A percentile compares a stretch with the other conserved stretches of the same genome.
phyloP scores from a whole-genome alignment of 53 echinoderm and acorn worm genomes.

The Antedon mediterranea region DNA sequence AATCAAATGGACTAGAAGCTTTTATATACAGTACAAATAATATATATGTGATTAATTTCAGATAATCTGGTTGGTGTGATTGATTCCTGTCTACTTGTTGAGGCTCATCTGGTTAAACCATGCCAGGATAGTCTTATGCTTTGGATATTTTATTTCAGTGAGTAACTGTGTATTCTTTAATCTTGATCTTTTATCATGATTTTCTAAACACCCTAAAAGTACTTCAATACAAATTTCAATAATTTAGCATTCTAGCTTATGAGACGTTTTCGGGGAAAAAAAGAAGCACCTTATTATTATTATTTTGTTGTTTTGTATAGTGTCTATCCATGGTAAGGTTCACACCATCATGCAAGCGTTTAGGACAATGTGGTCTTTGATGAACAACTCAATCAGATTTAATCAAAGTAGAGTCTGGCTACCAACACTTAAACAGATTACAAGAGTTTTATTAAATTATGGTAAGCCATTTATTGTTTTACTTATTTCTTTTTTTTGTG shows the following conservation, averaged over 20 bases:
- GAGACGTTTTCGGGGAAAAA: too few species aligned
- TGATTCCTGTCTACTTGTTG: conserved; percentile 27
- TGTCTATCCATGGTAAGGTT: conserved; percentile 53
- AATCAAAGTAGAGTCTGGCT: conserved; percentile 30
- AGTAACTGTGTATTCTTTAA: conserved; percentile 13
- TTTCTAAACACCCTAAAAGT: too few species aligned
- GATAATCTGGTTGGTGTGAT: conserved; percentile 64
- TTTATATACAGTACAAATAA: too few species aligned
- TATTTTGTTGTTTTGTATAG: conserved; percentile 20
- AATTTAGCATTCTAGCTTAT: too few species aligned
- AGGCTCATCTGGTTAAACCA: conserved; percentile 38
- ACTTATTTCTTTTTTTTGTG: too few species aligned
- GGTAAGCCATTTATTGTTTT: conserved; percentile 27
- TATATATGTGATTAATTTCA: conserved; percentile 4
- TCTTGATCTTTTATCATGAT: too few species aligned
- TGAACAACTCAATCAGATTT: conserved; percentile 19
- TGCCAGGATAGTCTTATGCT: conserved; percentile 49
- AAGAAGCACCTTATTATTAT: too few species aligned
- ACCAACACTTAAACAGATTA: conserved; percentile 49
- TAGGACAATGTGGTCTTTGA: conserved; percentile 59
- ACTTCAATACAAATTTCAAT: too few species aligned
- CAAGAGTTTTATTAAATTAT: conserved; percentile 56
- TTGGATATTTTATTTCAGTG: conserved; percentile 71
- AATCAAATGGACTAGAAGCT: too few species aligned
- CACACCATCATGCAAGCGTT: conserved; percentile 35